phyloP scores from a whole-genome alignment of 2,113 vertebrate genomes.

The Callithrix jacchus region DNA sequence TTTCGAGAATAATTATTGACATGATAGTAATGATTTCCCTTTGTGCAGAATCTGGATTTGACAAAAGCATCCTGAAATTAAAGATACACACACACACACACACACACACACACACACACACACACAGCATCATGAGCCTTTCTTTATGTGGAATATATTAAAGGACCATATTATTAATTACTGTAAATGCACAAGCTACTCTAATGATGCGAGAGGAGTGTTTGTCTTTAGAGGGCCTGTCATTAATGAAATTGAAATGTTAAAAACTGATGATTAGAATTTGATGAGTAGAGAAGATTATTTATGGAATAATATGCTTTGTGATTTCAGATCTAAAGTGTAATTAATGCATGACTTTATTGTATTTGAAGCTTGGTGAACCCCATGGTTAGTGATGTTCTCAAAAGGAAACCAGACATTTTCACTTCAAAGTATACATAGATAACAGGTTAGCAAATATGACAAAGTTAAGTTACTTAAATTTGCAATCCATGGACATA shows the following conservation, averaged over 20 bases:
- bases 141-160: neutral
- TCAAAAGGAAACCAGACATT: neutral
- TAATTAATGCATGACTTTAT: neutral
- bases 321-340: conserved; percentile 38
- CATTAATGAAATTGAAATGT: conserved; percentile 51
- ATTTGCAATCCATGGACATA: neutral
- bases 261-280: conserved; percentile 40
- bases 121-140: neutral
- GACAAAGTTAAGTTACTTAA: neutral
- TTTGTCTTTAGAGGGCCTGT: neutral
- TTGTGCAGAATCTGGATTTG: neutral
- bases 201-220: neutral
- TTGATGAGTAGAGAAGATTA: conserved; percentile 16
- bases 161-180: conserved; percentile 23
- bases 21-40: conserved; percentile 44
- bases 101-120: no score
- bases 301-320: conserved; percentile 4
- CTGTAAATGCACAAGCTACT: neutral
- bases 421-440: neutral
- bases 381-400: neutral
- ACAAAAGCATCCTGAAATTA: conserved; percentile 19
- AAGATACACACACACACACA: neutral
- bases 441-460: neutral
- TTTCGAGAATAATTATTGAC: neutral
- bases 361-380: neutral